These are phyloP conservation scores for Aspidoscelis tigris DNA, from an alignment of 2,113 vertebrate species.

Conservation along the genomic window DNA sequence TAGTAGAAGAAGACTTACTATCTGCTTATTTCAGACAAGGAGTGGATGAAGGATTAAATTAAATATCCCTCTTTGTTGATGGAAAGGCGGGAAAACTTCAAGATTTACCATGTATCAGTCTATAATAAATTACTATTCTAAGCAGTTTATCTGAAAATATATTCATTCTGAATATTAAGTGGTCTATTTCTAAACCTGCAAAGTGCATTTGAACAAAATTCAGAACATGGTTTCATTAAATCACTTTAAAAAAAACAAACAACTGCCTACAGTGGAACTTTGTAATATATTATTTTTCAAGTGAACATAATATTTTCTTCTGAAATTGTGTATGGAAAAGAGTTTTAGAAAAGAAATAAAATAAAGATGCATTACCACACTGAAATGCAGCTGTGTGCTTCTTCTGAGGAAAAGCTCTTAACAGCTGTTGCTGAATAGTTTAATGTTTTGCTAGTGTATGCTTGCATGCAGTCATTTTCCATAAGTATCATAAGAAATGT, in stretches of 20 bases:
- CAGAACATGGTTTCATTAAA: constrained; percentile 32
- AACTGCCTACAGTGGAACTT: constrained; percentile 29
- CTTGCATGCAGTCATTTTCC: constrained; percentile 59
- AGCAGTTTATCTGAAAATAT: constrained; percentile 44
- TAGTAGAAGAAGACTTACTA: constrained; percentile 38
- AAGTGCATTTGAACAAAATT: constrained; percentile 51
- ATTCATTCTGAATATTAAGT: constrained; percentile 56
- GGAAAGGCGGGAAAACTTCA: rapidly evolving
- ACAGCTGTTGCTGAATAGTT: constrained; percentile 54
- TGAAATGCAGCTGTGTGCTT: constrained; percentile 42
- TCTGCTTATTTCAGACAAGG: constrained; percentile 37
- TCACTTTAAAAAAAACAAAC: constrained; percentile 22
- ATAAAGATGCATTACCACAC: constrained; percentile 40
- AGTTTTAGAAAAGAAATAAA: constrained; percentile 13
- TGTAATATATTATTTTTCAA: constrained; percentile 31
- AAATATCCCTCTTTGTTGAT: constrained; percentile 32
- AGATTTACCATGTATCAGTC: not conserved
- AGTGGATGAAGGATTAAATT: constrained; percentile 27
- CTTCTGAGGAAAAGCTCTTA: constrained; percentile 56
- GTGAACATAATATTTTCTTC: constrained; percentile 43
- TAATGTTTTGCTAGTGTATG: constrained; percentile 51
- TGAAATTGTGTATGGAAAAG: constrained; percentile 34
- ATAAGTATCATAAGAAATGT: constrained; percentile 39
- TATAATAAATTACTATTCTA: constrained; percentile 25
- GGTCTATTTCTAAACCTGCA: constrained; percentile 48